Base-by-base conservation (phyloP, 1,140 invertebrate species). In the Nasonia vitripennis region DNA sequence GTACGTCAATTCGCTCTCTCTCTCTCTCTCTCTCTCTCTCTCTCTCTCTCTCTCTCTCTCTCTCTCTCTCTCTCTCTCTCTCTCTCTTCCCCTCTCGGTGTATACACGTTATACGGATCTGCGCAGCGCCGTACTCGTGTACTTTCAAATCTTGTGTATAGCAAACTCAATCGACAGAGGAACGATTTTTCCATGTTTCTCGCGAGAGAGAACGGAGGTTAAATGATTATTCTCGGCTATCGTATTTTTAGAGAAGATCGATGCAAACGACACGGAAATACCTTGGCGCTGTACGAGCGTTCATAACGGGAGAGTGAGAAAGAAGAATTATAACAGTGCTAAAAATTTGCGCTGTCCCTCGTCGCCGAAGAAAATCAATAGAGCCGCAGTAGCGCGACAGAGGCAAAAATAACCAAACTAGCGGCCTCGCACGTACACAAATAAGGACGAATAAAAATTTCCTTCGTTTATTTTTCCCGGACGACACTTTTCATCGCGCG, bases 121-220 rank as follows among this genome's bases (percentile, higher is more conserved):
- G 55, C 6, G 17, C 6, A 62, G 55, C 55, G 55, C 55, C 6
- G 2, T 17, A 17, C 12, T 55, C 17, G 55, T 41, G 55, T 34
- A 74, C 41, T 74, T 73, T 34, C 37, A 80, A 80, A 80, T 80
- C 37, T 80, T 80, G 78, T 70, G 62, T 45, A 70, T 34, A 37
- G 14, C 11, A 70, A 70, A 80, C 37, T 70, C 67, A 62, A 80
- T 70, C 37, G n/a, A n/a, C 6, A 41, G 34, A 62, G 14, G 62
- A 83, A 27, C n/a, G 5, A 68, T 37, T 70, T 68, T 12, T 45
- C 5, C n/a, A 80, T 23, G 11, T 45, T 37, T 2, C 3, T 71
- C 11, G 41, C 4, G 7, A 9, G 37, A 45, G 41, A 9, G 7
- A 9, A 45, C 41, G 41, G 9, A 11, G 41, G 6, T 27, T 27